Conservation (phyloP, 2,113 vertebrate species). For the Vidua macroura region DNA sequence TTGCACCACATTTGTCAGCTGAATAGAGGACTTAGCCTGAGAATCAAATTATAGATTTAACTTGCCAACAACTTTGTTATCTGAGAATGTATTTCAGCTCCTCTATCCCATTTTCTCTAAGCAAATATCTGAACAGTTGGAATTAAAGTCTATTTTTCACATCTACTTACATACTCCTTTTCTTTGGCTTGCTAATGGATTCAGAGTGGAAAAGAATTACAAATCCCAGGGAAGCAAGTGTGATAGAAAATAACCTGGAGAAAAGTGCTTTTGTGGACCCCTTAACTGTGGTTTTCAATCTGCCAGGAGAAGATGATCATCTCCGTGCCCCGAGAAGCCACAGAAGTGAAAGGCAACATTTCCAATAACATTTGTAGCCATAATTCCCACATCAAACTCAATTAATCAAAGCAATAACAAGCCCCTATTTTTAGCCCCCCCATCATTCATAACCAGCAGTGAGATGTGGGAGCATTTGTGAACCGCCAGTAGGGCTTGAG, state of each 20-base stretch:
- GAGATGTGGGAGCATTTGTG: background rate
- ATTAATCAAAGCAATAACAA: background rate
- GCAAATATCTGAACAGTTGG: background rate
- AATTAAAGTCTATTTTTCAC: background rate
- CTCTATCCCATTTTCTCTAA: background rate
- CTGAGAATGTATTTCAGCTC: background rate
- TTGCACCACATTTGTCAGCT: background rate
- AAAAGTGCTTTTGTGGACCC: background rate
- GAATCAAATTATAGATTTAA: background rate
- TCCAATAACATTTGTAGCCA: background rate
- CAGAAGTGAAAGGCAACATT: background rate
- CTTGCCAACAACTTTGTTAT: background rate
- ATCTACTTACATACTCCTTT: background rate
- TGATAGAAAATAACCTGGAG: background rate
- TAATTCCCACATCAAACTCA: background rate
- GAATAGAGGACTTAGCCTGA: background rate
- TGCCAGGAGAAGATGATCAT: background rate
- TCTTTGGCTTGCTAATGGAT: background rate
- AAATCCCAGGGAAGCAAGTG: background rate
- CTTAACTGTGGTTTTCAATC: background rate
- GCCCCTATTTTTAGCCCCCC: background rate
- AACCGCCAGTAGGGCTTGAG: background rate
- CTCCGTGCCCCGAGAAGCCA: fast-evolving
- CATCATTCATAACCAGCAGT: background rate
- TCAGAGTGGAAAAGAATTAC: background rate